Conservation (phyloP, 2,888 invertebrate species). For the Physocephala rufipes region DNA sequence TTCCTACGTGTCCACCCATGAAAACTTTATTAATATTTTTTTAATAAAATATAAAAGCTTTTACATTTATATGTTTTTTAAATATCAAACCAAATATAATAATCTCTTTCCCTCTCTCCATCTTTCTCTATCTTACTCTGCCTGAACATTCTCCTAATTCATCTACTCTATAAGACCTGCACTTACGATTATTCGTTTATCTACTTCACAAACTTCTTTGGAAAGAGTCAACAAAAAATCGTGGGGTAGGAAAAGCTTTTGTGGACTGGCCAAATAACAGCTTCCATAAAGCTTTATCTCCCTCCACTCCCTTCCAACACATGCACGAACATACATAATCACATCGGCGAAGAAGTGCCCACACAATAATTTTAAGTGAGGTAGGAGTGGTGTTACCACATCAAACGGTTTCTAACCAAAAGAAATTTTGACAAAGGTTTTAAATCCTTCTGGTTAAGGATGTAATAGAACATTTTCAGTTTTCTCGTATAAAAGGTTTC, state of each 20-base stretch:
- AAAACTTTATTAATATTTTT: too few species aligned
- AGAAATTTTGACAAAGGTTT: neutral
- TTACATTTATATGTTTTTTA: too few species aligned
- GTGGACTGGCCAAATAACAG: neutral
- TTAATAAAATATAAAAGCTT: too few species aligned
- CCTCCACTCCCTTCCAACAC: too few species aligned
- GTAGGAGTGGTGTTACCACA: slow-evolving; percentile 25
- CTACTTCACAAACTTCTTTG: neutral
- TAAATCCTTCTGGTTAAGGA: neutral
- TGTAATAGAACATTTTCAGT: neutral
- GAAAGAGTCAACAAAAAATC: slow-evolving; percentile 8
- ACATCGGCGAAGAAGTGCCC: neutral
- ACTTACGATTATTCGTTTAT: neutral
- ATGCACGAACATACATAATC: neutral
- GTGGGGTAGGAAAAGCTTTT: slow-evolving; percentile 37
- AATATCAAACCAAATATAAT: neutral
- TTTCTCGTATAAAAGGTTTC: too few species aligned
- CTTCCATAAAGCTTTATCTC: neutral
- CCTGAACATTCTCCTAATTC: too few species aligned
- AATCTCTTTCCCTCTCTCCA: neutral
- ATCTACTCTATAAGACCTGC: slow-evolving; percentile 22
- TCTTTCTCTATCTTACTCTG: slow-evolving; percentile 7
- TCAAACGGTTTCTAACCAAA: neutral
- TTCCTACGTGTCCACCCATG: too few species aligned
- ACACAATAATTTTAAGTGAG: slow-evolving; percentile 31